A percentile compares a stretch with the other conserved stretches of the same genome.
These are phyloP conservation scores for Bellardia pandia DNA, from an alignment of 2,888 invertebrate genomes.

Conservation along the genomic window DNA sequence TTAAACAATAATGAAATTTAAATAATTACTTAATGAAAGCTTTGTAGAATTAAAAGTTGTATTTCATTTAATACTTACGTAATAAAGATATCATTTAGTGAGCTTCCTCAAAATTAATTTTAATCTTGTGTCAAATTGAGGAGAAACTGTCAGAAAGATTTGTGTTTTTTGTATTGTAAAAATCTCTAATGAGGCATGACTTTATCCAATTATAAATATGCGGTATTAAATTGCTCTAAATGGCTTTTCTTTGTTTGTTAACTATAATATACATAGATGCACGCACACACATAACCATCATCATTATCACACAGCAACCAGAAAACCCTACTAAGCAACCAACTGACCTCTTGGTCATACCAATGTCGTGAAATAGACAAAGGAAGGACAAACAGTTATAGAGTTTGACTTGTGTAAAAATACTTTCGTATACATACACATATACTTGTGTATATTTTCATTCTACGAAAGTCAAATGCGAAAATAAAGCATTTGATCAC, in stretches of 20 bases:
- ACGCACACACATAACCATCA: neutral
- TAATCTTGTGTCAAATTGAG: conserved; percentile 46
- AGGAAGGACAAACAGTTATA: neutral
- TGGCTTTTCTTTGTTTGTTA: conserved; percentile 42
- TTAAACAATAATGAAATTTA: neutral
- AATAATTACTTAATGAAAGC: conserved; percentile 5
- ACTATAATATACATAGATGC: neutral
- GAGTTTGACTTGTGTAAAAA: conserved; percentile 12
- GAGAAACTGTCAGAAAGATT: conserved; percentile 40
- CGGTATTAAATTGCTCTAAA: conserved; percentile 41
- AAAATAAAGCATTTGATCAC: conserved; percentile 36
- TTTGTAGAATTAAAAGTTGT: conserved; percentile 1
- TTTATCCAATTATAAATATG: conserved; percentile 55
- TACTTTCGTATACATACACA: neutral
- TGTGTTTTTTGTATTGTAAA: conserved; percentile 19
- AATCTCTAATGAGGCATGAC: conserved; percentile 61
- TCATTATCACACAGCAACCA: neutral
- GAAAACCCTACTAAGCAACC: too few species aligned
- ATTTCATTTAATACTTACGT: neutral
- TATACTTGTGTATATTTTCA: neutral
- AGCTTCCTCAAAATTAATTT: conserved; percentile 21
- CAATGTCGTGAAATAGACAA: neutral
- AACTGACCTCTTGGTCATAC: neutral
- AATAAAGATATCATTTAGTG: neutral
- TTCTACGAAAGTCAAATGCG: conserved; percentile 13